These are phyloP conservation scores for Athene noctua DNA, from an alignment of 2,113 vertebrate genomes.

Conservation along the genomic window DNA sequence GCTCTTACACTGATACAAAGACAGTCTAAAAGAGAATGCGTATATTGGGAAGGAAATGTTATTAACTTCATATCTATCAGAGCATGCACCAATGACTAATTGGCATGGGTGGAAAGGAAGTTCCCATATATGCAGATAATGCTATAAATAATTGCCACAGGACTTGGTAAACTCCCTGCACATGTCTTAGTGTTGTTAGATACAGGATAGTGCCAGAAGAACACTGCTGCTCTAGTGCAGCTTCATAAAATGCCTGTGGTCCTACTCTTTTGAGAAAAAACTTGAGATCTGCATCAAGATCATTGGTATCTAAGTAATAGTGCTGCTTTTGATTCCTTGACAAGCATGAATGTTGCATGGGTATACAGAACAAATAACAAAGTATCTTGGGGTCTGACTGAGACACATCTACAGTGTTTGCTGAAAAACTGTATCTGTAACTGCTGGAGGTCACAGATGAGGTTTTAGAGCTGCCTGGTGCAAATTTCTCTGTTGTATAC, in stretches of 20 bases:
- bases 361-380: not conserved
- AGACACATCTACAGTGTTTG: not conserved
- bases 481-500: not conserved
- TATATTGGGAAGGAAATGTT: not conserved
- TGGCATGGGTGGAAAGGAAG: not conserved
- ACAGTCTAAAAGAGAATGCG: not conserved
- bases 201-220: not conserved
- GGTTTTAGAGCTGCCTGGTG: not conserved
- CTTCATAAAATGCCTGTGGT: not conserved
- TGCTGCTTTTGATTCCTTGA: not conserved
- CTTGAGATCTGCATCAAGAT: not conserved
- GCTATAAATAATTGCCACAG: not conserved
- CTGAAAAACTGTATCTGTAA: not conserved
- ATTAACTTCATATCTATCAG: not conserved
- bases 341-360: not conserved
- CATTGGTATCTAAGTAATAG: fast-evolving
- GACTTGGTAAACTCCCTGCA: not conserved
- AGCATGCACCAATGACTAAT: not conserved
- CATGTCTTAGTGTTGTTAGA: not conserved
- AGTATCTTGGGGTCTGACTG: not conserved
- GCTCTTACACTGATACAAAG: not conserved
- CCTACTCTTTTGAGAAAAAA: not conserved
- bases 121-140: not conserved
- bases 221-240: not conserved
- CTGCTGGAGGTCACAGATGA: not conserved